These are phyloP conservation scores for Timema cristinae DNA, from an alignment of 2,888 invertebrate genomes.

Conservation along the genomic window DNA sequence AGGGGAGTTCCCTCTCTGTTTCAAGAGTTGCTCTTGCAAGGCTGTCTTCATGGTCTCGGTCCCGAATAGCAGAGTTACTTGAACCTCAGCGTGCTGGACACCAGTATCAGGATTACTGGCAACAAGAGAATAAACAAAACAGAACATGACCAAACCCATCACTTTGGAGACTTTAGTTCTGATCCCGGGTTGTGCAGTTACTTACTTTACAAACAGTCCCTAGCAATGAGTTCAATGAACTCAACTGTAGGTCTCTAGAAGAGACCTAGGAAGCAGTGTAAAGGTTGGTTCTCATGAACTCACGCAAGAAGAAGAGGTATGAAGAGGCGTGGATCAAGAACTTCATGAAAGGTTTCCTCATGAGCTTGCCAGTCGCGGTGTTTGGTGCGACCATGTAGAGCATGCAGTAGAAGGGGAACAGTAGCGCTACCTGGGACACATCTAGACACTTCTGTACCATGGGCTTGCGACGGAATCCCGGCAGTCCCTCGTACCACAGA, in stretches of 20 bases:
- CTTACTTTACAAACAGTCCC: no score
- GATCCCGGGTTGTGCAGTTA: conserved; percentile 73
- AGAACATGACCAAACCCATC: no score
- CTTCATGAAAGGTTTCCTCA: conserved; percentile 95
- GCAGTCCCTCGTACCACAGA: conserved; percentile 94
- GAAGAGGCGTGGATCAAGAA: conserved; percentile 93
- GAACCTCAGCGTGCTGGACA: conserved; percentile 86
- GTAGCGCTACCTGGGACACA: conserved; percentile 67
- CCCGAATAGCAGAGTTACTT: conserved; percentile 67
- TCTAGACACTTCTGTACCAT: conserved; percentile 68
- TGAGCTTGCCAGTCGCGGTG: conserved; percentile 71
- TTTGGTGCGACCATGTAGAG: conserved; percentile 83
- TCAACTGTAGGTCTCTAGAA: not conserved
- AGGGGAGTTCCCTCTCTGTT: conserved; percentile 81
- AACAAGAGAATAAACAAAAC: no score
- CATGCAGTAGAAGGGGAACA: conserved; percentile 84
- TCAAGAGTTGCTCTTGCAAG: conserved; percentile 58
- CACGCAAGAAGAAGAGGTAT: conserved; percentile 88
- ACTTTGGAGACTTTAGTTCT: no score
- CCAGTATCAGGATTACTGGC: conserved; percentile 78
- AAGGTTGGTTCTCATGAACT: conserved; percentile 47
- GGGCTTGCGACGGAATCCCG: conserved; percentile 84
- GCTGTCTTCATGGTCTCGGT: conserved; percentile 62
- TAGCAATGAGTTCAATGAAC: no score
- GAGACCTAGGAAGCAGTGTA: conserved; percentile 18